Conservation (phyloP, 2,113 vertebrate species). For the Sinocyclocheilus rhinocerous region DNA sequence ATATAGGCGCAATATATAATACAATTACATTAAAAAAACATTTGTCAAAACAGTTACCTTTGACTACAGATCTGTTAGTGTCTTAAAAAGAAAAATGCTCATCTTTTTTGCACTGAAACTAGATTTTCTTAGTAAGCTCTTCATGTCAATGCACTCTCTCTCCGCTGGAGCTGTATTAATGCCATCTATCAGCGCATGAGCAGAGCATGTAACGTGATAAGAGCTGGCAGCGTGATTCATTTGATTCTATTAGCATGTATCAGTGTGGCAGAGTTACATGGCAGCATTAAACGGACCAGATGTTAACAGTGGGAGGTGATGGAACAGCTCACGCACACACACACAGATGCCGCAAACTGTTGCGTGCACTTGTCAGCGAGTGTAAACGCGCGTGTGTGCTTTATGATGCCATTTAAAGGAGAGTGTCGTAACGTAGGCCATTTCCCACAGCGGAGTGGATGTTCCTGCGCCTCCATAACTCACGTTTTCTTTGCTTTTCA, state of each 20-base stretch:
- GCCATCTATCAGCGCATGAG: slow-evolving; percentile 47
- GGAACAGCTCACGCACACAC: slow-evolving; percentile 71
- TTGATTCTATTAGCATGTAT: slow-evolving; percentile 63
- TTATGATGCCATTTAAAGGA: slow-evolving; percentile 73
- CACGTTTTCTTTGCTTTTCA: slow-evolving; percentile 75
- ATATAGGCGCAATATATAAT: background rate
- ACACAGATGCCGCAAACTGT: slow-evolving; percentile 87
- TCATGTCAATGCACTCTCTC: slow-evolving; percentile 2
- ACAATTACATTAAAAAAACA: background rate
- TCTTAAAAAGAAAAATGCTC: background rate
- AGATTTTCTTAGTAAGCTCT: background rate
- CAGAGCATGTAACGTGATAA: slow-evolving; percentile 52
- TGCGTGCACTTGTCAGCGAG: slow-evolving; percentile 72
- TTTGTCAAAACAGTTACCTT: background rate
- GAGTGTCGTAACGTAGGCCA: slow-evolving; percentile 71
- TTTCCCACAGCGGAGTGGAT: slow-evolving; percentile 76
- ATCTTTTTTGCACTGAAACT: background rate
- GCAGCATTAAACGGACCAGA: slow-evolving; percentile 78
- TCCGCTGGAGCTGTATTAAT: slow-evolving; percentile 27
- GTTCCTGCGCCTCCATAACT: slow-evolving; percentile 72
- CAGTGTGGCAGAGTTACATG: slow-evolving; percentile 60
- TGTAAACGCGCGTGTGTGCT: slow-evolving; percentile 60
- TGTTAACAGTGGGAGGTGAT: slow-evolving; percentile 89
- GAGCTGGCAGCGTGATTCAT: slow-evolving; percentile 60
- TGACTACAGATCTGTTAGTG: background rate